A percentile compares a stretch with the other conserved stretches of the same genome.
phyloP scores from a whole-genome alignment of 2,113 vertebrate genomes.

The Pandion haliaetus region DNA sequence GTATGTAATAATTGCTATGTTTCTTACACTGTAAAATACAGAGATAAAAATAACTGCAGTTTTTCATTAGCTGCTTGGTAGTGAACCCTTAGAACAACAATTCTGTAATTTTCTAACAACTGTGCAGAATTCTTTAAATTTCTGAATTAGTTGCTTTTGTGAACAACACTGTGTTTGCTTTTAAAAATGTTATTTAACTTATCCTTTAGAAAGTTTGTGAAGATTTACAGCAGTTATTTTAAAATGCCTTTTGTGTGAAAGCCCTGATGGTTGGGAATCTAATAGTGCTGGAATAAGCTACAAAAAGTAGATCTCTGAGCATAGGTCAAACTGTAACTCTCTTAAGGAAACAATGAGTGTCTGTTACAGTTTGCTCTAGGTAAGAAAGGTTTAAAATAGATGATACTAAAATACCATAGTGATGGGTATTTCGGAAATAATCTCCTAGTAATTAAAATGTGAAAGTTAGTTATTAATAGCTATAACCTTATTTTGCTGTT shows the following conservation, averaged over 20 bases:
- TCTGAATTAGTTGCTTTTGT: neutral
- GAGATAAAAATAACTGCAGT: neutral
- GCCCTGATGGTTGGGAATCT: neutral
- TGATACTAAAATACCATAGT: neutral
- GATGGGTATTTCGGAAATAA: neutral
- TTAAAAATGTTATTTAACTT: neutral
- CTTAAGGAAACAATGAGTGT: neutral
- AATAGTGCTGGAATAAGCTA: neutral
- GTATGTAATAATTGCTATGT: conserved; percentile 54
- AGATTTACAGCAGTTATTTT: neutral
- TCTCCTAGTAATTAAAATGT: neutral
- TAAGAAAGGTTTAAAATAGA: conserved; percentile 13
- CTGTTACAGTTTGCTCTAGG: neutral
- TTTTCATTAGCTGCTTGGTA: neutral
- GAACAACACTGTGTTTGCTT: neutral
- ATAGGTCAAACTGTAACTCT: neutral
- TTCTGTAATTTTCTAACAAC: neutral
- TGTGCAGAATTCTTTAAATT: neutral
- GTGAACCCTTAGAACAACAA: neutral
- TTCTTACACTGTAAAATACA: neutral
- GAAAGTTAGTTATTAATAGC: neutral
- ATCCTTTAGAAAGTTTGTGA: neutral
- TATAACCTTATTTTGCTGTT: neutral
- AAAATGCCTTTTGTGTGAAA: neutral
- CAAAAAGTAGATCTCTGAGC: neutral